Evolutionary conservation across 2,797 vertebrate species (phyloP).

Genomic region (Chloroceryle amazona): DNA sequence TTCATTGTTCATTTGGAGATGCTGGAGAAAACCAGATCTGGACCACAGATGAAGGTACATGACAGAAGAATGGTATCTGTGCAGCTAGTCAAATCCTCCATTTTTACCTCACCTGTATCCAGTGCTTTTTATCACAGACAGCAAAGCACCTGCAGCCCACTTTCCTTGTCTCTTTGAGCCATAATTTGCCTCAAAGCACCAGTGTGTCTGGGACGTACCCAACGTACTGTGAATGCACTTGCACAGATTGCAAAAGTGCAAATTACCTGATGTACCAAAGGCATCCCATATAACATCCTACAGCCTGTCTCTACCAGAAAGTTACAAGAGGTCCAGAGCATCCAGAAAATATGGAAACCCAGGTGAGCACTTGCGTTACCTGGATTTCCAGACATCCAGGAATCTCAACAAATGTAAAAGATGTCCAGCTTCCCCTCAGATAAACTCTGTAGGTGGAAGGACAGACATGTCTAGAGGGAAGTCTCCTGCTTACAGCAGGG

Average conservation of each 20-base stretch:
- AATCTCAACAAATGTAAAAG: background rate
- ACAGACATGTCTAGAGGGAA: background rate
- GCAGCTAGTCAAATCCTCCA: background rate
- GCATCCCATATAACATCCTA: background rate
- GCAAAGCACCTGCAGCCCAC: background rate
- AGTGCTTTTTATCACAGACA: background rate
- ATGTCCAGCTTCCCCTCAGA: background rate
- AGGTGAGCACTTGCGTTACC: background rate
- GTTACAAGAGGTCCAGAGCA: background rate
- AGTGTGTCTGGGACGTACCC: background rate
- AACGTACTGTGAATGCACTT: background rate
- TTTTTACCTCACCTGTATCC: background rate
- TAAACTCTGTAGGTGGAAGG: background rate
- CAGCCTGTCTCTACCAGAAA: background rate
- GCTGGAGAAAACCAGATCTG: background rate
- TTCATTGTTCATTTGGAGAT: background rate
- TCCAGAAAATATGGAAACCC: background rate
- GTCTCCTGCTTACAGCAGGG: background rate
- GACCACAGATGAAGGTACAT: fast-evolving
- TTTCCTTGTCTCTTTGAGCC: background rate
- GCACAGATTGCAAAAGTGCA: background rate
- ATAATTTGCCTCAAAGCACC: background rate
- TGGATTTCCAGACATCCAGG: background rate
- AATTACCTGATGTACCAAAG: background rate
- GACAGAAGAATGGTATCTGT: background rate